Evolutionary conservation across 1,140 invertebrate species (phyloP).

Genomic region (Ylistrum balloti): DNA sequence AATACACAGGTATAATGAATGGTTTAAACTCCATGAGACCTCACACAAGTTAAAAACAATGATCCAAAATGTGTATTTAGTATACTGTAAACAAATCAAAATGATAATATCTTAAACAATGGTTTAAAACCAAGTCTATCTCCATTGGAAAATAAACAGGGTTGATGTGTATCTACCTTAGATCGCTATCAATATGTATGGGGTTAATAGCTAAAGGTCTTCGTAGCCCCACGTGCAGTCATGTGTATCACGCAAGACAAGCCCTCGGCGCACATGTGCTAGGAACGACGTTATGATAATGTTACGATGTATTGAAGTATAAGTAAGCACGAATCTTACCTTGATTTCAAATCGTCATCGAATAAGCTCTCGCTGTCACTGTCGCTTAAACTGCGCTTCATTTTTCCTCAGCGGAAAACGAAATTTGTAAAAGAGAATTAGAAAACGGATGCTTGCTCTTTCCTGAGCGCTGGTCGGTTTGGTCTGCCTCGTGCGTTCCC

Average conservation of each 20-base stretch:
- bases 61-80: neutral
- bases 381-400: conserved; percentile 83
- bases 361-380: conserved; percentile 82
- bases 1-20: neutral
- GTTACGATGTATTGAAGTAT: neutral
- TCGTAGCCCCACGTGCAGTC: conserved; percentile 47
- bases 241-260: conserved; percentile 44
- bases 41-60: neutral
- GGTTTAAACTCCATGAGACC: neutral
- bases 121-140: conserved; percentile 48
- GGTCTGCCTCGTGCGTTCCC: conserved; percentile 64
- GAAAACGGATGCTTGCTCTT: conserved; percentile 63
- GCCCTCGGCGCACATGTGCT: conserved; percentile 47
- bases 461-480: conserved; percentile 65
- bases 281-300: conserved; percentile 50
- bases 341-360: conserved; percentile 81
- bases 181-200: neutral
- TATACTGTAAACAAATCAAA: neutral
- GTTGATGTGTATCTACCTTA: neutral
- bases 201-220: conserved; percentile 41
- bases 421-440: conserved; percentile 56
- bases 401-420: conserved; percentile 63
- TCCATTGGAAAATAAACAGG: conserved; percentile 41
- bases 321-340: conserved; percentile 77
- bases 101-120: conserved; percentile 46